Conservation (phyloP, 2,113 vertebrate genomes). For the Takifugu flavidus region DNA sequence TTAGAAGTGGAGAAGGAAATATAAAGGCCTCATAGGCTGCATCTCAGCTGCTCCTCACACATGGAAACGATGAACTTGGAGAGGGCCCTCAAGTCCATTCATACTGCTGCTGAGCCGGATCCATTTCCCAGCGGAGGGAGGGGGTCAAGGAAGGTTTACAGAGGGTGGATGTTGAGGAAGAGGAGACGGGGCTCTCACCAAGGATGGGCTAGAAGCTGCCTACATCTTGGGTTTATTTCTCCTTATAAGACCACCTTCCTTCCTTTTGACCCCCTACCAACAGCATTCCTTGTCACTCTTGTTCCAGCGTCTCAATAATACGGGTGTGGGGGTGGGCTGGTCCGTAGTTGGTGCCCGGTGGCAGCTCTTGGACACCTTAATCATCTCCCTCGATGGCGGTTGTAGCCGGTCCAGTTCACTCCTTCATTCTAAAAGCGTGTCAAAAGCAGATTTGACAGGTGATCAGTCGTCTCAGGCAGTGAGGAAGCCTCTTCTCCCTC, state of each 20-base stretch:
- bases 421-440: not conserved
- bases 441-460: no score
- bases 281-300: slow-evolving; percentile 28
- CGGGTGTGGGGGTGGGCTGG: slow-evolving; percentile 9
- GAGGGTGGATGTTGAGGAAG: slow-evolving; percentile 44
- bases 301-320: slow-evolving; percentile 34
- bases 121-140: slow-evolving; percentile 42
- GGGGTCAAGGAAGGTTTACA: slow-evolving; percentile 43
- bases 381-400: slow-evolving; percentile 31
- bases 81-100: slow-evolving; percentile 19
- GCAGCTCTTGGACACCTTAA: slow-evolving; percentile 54
- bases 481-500: no score
- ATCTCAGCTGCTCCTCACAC: slow-evolving; percentile 26
- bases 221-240: slow-evolving; percentile 43
- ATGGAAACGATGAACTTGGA: slow-evolving; percentile 60
- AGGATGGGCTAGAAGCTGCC: slow-evolving; percentile 43
- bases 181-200: slow-evolving; percentile 30
- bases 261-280: slow-evolving; percentile 22
- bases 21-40: slow-evolving; percentile 28
- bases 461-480: no score
- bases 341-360: slow-evolving; percentile 39
- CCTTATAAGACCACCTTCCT: slow-evolving; percentile 10
- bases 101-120: slow-evolving; percentile 34
- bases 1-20: slow-evolving; percentile 23
- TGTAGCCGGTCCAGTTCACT: slow-evolving; percentile 37